A percentile compares a stretch with the other conserved stretches of the same genome.
phyloP scores from a whole-genome alignment of 2,888 invertebrate genomes.

The Icerya purchasi region DNA sequence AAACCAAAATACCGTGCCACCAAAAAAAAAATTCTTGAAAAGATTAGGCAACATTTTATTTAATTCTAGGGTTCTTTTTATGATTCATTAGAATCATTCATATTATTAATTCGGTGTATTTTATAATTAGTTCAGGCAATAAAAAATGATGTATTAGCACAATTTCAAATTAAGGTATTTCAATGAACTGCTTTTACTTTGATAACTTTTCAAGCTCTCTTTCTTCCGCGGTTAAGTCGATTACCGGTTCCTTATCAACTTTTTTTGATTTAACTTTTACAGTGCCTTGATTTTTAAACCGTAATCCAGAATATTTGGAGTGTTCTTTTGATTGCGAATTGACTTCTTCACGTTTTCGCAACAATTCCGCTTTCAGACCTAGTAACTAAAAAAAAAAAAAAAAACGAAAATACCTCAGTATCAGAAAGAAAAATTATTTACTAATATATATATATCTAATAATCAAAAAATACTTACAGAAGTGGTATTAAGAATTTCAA shows the following conservation, averaged over 20 bases:
- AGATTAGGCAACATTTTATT: too few relatives aligned
- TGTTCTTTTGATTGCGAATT: conserved; percentile 19
- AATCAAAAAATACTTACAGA: not conserved
- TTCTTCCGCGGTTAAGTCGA: not conserved
- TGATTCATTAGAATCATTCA: too few relatives aligned
- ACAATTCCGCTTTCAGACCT: conserved; percentile 73
- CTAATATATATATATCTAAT: not conserved
- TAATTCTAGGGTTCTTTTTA: too few relatives aligned
- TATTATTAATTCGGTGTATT: too few relatives aligned
- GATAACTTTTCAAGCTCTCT: not conserved
- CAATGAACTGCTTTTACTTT: too few relatives aligned
- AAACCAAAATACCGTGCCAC: too few relatives aligned
- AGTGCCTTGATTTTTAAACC: not conserved
- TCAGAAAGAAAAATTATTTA: not conserved
- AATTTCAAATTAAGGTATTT: too few relatives aligned
- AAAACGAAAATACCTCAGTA: not conserved
- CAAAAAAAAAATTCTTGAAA: too few relatives aligned
- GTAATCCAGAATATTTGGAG: not conserved
- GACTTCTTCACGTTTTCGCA: conserved; percentile 68
- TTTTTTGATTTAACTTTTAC: not conserved
- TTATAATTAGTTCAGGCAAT: too few relatives aligned
- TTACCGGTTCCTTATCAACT: not conserved
- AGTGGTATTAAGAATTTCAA: not conserved
- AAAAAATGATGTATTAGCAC: too few relatives aligned
- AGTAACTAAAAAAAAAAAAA: conserved; percentile 32